Evolutionary conservation across 2,888 invertebrate genomes (phyloP), one percentile per base, ranked within the genome.

Genomic region (Eulithis testata): DNA sequence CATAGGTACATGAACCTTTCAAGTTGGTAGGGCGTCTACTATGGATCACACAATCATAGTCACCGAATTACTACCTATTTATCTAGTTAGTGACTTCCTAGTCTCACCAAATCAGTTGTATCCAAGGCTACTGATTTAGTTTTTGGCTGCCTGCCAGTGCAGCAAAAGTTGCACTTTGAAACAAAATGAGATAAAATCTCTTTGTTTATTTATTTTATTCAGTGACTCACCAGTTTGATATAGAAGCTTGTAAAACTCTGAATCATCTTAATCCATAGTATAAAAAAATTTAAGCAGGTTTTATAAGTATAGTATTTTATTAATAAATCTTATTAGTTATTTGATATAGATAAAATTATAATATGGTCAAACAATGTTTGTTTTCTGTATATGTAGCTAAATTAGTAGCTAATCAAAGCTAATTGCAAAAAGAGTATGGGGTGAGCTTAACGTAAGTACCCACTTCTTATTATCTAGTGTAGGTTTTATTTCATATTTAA

Each of bases 61-160:
- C 59, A 71, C 70, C 14, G 11, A 12, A 40, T 31, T 11, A 21
- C 50, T 11, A 27, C 50, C 12, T 62, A 43, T 58, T 53, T 31
- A 54, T 49, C 57, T 64, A 60, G 64, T 66, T 40, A 56, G 69
- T 73, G 70, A 67, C 71, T 73, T 73, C 73, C 73, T 64, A 65
- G 57, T 64, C 45, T 40, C 62, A 67, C 67, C 63, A 51, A 60
- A 57, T 67, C 53, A 56, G 54, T 37, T 40, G 74, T 66, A 76
- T 69, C 72, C 79, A 81, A 80, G 78, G 80, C 73, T 76, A 70
- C 69, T 73, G 76, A 73, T 73, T 77, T 76, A 70, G 71, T 76
- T 78, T 56, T 82, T 86, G 86, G 86, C 83, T 60, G 44, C 31
- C 55, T 77, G 86, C 87, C 87, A 87, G 80, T 84, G 83, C 85